Percentiles rank a stretch among this genome's conserved stretches.
Evolutionary conservation across 2,888 invertebrate genomes (phyloP).

Genomic region (Polyommatus iphigenia): DNA sequence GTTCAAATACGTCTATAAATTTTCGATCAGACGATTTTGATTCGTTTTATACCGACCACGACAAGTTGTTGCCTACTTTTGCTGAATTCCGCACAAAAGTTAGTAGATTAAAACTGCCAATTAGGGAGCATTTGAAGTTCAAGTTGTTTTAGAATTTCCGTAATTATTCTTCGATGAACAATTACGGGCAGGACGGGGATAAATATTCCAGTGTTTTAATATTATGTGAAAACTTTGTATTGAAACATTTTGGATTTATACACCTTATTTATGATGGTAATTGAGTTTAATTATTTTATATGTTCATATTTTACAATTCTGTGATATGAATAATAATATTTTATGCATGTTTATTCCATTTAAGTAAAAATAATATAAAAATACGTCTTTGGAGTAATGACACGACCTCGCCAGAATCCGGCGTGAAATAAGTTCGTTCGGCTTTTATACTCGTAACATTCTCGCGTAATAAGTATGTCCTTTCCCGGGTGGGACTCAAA

Average conservation of each 20-base stretch:
- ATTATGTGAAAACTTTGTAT: constrained; percentile 32
- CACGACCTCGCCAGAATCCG: too few species aligned
- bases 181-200: constrained; percentile 61
- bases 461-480: too few species aligned
- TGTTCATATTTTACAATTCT: too few species aligned
- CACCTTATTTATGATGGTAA: constrained; percentile 7
- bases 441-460: too few species aligned
- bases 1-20: constrained; percentile 69
- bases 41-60: constrained; percentile 72
- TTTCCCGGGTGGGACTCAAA: too few species aligned
- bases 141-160: constrained; percentile 76
- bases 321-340: too few species aligned
- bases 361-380: too few species aligned
- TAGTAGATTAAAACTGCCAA: constrained; percentile 80
- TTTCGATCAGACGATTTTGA: constrained; percentile 69
- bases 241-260: constrained; percentile 13
- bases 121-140: constrained; percentile 77
- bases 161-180: constrained; percentile 76
- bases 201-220: constrained; percentile 59
- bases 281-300: not conserved
- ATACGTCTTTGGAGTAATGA: too few species aligned
- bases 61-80: constrained; percentile 74
- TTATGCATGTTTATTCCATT: too few species aligned
- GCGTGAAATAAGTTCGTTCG: too few species aligned
- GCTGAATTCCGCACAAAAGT: constrained; percentile 75